Percentiles rank a stretch among this genome's conserved stretches.
phyloP scores from a whole-genome alignment of 2,888 invertebrate species.

The Heteromurus nitidus region DNA sequence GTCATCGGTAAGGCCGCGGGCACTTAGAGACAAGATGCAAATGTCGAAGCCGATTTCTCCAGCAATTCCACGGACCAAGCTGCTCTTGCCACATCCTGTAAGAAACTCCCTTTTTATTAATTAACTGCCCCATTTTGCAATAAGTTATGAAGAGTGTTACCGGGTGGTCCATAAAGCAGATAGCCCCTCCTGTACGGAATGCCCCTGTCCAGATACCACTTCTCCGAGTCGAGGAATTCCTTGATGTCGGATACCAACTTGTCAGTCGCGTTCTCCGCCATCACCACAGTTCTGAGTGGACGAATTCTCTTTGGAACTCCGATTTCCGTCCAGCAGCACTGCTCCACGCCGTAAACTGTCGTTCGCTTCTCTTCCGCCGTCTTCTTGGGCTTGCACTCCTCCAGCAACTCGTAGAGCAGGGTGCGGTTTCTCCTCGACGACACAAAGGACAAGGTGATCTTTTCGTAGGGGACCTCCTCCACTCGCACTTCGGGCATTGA shows the following conservation, averaged over 20 bases:
- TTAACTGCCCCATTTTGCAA: background rate
- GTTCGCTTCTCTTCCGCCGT: constrained; percentile 24
- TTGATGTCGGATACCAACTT: constrained; percentile 44
- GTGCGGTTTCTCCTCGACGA: constrained; percentile 34
- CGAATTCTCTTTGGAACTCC: constrained; percentile 20
- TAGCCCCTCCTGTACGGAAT: constrained; percentile 67
- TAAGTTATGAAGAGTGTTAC: too few relatives aligned
- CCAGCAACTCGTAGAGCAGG: constrained; percentile 47
- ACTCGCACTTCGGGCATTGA: constrained; percentile 9
- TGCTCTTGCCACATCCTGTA: constrained; percentile 57
- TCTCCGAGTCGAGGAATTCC: constrained; percentile 38
- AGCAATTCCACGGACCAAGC: constrained; percentile 58
- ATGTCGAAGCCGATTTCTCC: constrained; percentile 62
- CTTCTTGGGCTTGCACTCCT: constrained; percentile 42
- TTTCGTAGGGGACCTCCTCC: constrained; percentile 39
- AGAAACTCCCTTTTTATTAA: background rate
- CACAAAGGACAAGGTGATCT: constrained; percentile 44
- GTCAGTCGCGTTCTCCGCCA: constrained; percentile 31
- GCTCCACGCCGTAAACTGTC: constrained; percentile 43
- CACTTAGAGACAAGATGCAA: constrained; percentile 59
- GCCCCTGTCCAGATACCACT: constrained; percentile 61
- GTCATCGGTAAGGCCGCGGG: constrained; percentile 57
- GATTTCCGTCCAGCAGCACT: constrained; percentile 31
- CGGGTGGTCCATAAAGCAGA: constrained; percentile 65
- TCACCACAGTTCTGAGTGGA: constrained; percentile 42